Base-by-base conservation (phyloP, 2,797 vertebrate genomes). In the Remorina albescens region DNA sequence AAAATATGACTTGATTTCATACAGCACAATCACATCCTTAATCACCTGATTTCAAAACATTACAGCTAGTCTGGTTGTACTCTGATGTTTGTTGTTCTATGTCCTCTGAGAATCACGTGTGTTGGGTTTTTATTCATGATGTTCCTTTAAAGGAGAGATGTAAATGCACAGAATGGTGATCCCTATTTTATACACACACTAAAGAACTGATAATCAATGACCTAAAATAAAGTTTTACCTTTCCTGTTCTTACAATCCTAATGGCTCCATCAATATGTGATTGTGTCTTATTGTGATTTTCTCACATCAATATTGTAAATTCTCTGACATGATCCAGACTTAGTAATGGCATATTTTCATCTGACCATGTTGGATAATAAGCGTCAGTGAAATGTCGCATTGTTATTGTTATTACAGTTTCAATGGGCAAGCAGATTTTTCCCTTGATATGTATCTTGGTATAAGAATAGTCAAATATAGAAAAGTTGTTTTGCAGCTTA, bases 401-500 rank as follows among this genome's bases (percentile, higher is more conserved):
- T 37, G 10, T 11, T 32, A 2, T 73, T 34, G 8, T 30, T 30
- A 30, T 30, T 55, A 21, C 7, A 18, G 16, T 55, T 21, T 58
- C 53, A 56, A 39, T 26, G 13, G 26, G 34, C 5, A 6, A n/a
- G 2, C 26, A 30, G 26, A 19, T 49, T n/a, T 41, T 21, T 2
- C 11, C 12, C 12, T 1, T 12, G 0, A 49, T 16, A 32, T 2
- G 37, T 68, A 50, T 18, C 19, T 58, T 50, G 26, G 54, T 37
- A 11, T 30, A 39, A 51, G 56, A 49, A 63, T 36, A 37, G 26
- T 25, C 5, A 39, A 25, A 71, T 51, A 51, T 7, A 63, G 34
- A 51, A 72, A 70, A 47, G 10, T 34, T 9, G 1, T 25, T 44
- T 56, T 65, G 7, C 12, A 44, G 47, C 15, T 28, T 46, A 10